Percentiles rank a stretch among this genome's conserved stretches.
Evolutionary conservation across 2,113 vertebrate genomes (phyloP).

Genomic region (Colinus virginianus): DNA sequence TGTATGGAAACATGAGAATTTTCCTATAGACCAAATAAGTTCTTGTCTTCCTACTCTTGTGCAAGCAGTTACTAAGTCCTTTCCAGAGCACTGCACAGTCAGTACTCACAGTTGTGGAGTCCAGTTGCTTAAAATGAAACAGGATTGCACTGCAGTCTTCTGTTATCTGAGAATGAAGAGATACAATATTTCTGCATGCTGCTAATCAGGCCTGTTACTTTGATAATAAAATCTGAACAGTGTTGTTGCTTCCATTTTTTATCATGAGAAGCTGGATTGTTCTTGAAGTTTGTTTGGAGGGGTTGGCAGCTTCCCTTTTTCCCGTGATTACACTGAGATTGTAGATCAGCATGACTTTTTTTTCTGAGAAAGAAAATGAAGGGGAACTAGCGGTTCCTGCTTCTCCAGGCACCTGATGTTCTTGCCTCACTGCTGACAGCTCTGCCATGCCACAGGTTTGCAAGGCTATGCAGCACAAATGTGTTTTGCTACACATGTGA

Average conservation of each 20-base stretch:
- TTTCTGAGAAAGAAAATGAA: not conserved
- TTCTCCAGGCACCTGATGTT: not conserved
- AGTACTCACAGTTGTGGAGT: constrained; percentile 3
- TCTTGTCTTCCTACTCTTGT: not conserved
- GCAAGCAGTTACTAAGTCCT: not conserved
- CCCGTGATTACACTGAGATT: not conserved
- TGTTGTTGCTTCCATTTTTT: not conserved
- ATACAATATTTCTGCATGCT: not conserved
- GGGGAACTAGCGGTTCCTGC: not conserved
- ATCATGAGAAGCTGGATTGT: not conserved
- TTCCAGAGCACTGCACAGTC: not conserved
- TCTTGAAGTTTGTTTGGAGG: not conserved
- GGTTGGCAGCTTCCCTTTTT: not conserved
- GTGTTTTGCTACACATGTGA: not conserved
- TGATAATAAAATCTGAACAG: not conserved
- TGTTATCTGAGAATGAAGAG: not conserved
- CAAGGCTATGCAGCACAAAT: not conserved
- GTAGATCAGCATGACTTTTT: not conserved
- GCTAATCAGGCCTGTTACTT: not conserved
- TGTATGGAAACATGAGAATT: not conserved
- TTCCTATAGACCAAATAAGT: not conserved
- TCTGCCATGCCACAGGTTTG: not conserved
- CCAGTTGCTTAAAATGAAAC: not conserved
- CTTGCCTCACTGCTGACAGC: not conserved
- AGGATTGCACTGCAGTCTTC: not conserved